Evolutionary conservation across 2,797 vertebrate genomes (phyloP), one percentile per base, ranked within the genome.

Genomic region (Protonibea diacanthus): DNA sequence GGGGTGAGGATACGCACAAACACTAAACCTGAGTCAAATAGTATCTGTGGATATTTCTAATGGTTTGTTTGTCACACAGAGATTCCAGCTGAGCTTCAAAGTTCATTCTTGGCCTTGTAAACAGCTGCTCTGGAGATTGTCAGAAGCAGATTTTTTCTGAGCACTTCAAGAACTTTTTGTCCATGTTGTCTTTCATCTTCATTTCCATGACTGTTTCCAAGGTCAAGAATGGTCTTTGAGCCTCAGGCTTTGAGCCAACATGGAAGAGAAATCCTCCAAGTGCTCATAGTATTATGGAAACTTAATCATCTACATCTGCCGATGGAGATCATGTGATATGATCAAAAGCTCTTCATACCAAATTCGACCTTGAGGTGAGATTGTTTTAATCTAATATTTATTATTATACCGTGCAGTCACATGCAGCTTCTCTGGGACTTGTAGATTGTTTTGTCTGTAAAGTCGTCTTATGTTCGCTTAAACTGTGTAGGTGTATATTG

Each of bases 1-100:
- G 48, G 82, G 88, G 90, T 87, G 86, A 79, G 87, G 44, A 80
- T 62, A 75, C 59, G 64, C 70, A 83, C 55, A 75, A 67, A 86
- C 49, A 63, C 14, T 56, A 67, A 75, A 87, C 79, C 52, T 21
- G 84, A 89, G 88, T 85, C 88, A 86, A 60, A 85, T 75, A 85
- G 85, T 74, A 80, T 78, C 82, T 77, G 29, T 53, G 38, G 79
- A 80, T 47, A 49, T 11, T 51, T 20, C 18, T 13, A 1, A 27
- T 3, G 4, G 27, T 72, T 55, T 40, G 4, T 58, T 68, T 73
- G 25, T 29, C n/a, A 13, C 18, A 13, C 13, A 40, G 38, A 33
- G 23, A 3, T 49, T 48, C 49, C 15, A 44, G 47, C 65, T 53
- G n/a, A 68, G 4, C 25, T 20, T 20, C 63, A 38, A 13, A 17